Base-by-base conservation (phyloP, 2,797 vertebrate genomes). In the Xiphophorus birchmanni region DNA sequence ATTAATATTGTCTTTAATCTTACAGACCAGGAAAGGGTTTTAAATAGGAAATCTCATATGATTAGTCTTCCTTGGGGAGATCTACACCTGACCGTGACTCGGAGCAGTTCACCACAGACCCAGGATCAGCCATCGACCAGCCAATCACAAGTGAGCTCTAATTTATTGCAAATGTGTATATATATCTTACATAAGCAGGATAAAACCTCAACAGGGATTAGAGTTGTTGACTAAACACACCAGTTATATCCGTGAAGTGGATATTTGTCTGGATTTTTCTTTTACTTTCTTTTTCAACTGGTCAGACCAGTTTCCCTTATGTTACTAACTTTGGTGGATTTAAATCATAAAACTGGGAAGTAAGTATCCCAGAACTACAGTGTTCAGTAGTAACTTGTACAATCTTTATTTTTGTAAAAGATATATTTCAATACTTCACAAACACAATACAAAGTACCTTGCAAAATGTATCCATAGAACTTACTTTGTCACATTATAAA, bases 1-100 rank as follows among this genome's bases (percentile, higher is more conserved):
- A n/a, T 58, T 58, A 0, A 29, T 29, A 29, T 1, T 35, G 0
- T 0, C 32, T 23, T 45, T 73, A 6, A 26, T 37, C 50, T 74
- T 54, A 71, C 9, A 94, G 94, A 65, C 21, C 93, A 92, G 35
- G 84, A 93, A 80, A 90, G 89, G 35, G 91, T 94, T 63, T 77
- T 94, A 74, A 45, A 72, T 8, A 91, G 63, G 37, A 87, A 84
- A 44, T 73, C 82, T 47, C 94, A 95, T 74, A 52, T 2, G 0
- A 48, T 94, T n/a, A 44, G 2, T 0, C 74, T 92, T n/a, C 69
- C 84, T 29, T 18, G 0, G 6, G 81, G 85, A 21, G 75, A 87
- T 1, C 5, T 91, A 1, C 8, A 0, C 2, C 73, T 95, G 13
- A 84, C 37, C 0, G 74, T 94, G 54, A 87, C 73, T 7, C 65